Percentiles rank a stretch among this genome's conserved stretches.
Evolutionary conservation across 2,113 vertebrate species (phyloP).

Genomic region (Dascyllus trimaculatus): DNA sequence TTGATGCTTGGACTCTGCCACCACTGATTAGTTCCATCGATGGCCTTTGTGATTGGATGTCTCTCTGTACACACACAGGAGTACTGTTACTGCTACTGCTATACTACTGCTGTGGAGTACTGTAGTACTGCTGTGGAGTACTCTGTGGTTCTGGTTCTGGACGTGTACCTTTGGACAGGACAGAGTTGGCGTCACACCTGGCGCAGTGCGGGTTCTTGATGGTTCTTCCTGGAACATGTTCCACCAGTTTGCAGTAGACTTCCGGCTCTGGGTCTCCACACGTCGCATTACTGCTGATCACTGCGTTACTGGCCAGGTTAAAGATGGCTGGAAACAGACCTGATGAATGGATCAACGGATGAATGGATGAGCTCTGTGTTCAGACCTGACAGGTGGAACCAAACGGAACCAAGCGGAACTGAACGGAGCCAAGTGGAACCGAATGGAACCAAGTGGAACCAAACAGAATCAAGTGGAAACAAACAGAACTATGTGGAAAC

Average conservation of each 20-base stretch:
- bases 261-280: conserved; percentile 92
- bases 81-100: not conserved
- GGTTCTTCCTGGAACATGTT: conserved; percentile 91
- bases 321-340: conserved; percentile 96
- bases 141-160: not conserved
- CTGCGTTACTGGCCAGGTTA: conserved; percentile 93
- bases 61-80: conserved; percentile 83
- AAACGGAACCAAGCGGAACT: too few species aligned
- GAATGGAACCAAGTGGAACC: too few species aligned
- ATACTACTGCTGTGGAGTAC: not conserved
- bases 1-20: conserved; percentile 99
- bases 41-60: conserved; percentile 93
- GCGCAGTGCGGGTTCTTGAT: conserved; percentile 92
- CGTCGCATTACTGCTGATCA: conserved; percentile 93
- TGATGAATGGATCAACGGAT: conserved; percentile 47
- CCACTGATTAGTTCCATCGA: conserved; percentile 97
- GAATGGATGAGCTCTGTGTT: too few species aligned
- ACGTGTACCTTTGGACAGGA: conserved; percentile 88
- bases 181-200: conserved; percentile 88
- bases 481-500: too few species aligned
- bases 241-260: conserved; percentile 97
- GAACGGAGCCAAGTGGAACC: too few species aligned
- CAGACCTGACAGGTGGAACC: too few species aligned
- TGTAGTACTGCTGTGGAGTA: not conserved
- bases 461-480: too few species aligned